Evolutionary conservation across 2,888 invertebrate genomes (phyloP), one percentile per base, ranked within the genome.

Genomic region (Aphrophora alni): DNA sequence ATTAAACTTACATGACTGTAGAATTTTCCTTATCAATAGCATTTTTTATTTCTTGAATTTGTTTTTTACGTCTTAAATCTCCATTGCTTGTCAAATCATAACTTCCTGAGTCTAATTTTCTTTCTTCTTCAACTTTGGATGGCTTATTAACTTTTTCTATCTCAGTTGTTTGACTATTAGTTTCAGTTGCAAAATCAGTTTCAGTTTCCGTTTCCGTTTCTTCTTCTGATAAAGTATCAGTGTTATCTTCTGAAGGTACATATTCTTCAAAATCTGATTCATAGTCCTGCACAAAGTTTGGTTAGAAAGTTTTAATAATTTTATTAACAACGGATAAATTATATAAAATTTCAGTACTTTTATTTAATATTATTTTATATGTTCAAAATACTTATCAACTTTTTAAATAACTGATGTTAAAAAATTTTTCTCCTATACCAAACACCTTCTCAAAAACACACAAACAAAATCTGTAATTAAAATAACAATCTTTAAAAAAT

Each of bases 41-140:
- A 83, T 88, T 88, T 83, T 88, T 88, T 24, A 90, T 89, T 81
- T 88, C 88, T 76, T 88, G 87, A 74, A 90, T 81, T 73, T 87
- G 86, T 70, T 83, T 85, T 68, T 82, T 80, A 78, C 84, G 82
- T 33, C 75, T 82, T 24, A 78, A 72, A 21, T 78, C 76, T 28
- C 33, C 38, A 51, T 78, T 73, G 24, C 78, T 76, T 68, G 83
- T 84, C 83, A 92, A 86, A 69, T 92, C 92, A 85, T 90, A 92
- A 85, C 90, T 90, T 0, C 92, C 92, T 0, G 92, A 92, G 86
- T 92, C 92, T 76, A 92, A 84, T 87, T 91, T 91, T 59, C 88
- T 88, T 81, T 92, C 91, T 75, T 89, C 88, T 78, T 91, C 91
- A 21, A 85, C 86, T 0, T 86, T 86, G 73, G 73, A 38, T 27